A percentile compares a stretch with the other conserved stretches of the same genome.
Evolutionary conservation across 2,888 invertebrate species (phyloP).

Genomic region (Leptogaster cylindrica): DNA sequence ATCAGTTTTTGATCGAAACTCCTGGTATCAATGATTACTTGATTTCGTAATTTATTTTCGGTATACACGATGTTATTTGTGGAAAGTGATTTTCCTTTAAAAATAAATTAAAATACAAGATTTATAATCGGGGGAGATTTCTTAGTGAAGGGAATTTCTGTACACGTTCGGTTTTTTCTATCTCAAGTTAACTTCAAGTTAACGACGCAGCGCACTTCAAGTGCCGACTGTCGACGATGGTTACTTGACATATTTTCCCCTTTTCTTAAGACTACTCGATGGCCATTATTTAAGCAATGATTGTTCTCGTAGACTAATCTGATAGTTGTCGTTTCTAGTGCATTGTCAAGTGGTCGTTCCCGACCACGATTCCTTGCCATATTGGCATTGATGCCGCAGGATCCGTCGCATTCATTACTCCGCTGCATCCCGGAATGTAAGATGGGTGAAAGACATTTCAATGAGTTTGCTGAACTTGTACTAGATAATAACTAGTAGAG

Average conservation of each 20-base stretch:
- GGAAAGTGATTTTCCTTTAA: constrained; percentile 19
- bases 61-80: constrained; percentile 22
- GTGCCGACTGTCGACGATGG: background rate
- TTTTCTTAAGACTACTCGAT: background rate
- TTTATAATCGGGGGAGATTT: too few relatives aligned
- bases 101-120: too few relatives aligned
- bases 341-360: constrained; percentile 1
- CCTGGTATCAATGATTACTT: constrained; percentile 29
- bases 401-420: constrained; percentile 9
- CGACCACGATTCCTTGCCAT: background rate
- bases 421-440: background rate
- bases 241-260: constrained; percentile 15
- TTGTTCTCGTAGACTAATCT: background rate
- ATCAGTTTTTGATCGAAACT: background rate
- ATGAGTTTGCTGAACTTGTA: constrained; percentile 35
- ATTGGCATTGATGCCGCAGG: constrained; percentile 23
- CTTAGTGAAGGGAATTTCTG: too few relatives aligned
- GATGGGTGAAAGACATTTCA: constrained; percentile 24
- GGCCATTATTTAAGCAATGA: background rate
- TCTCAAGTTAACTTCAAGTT: too few relatives aligned
- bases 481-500: constrained; percentile 15
- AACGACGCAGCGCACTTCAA: constrained; percentile 6
- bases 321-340: background rate
- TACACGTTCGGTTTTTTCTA: too few relatives aligned
- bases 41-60: constrained; percentile 25